These are phyloP conservation scores for Dendrocincla fuliginosa DNA, from an alignment of 2,797 vertebrate species.

Conservation along the genomic window DNA sequence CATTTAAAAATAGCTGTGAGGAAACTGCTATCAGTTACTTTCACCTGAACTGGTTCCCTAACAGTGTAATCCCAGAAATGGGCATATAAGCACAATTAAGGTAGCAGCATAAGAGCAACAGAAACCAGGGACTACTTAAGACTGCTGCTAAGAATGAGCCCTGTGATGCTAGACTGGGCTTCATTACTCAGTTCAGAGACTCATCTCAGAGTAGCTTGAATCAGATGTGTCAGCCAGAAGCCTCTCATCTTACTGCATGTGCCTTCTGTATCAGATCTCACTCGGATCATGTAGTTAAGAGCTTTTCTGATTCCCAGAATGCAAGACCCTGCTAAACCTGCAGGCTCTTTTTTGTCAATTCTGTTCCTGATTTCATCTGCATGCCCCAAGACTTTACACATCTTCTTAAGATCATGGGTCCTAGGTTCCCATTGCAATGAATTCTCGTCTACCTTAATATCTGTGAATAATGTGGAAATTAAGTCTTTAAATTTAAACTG, in stretches of 20 bases:
- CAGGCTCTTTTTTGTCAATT: neutral
- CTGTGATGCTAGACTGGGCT: neutral
- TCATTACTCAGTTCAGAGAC: neutral
- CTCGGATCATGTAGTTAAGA: neutral
- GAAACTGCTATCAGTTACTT: neutral
- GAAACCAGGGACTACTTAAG: neutral
- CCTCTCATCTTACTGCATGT: neutral
- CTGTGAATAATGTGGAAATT: neutral
- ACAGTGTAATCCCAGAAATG: neutral
- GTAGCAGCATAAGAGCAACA: neutral
- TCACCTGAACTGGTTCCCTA: neutral
- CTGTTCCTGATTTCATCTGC: neutral
- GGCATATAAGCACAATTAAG: neutral
- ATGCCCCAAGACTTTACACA: neutral
- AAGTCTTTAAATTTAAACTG: neutral
- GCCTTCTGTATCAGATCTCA: neutral
- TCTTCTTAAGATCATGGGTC: neutral
- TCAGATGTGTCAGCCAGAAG: neutral
- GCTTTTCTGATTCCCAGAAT: neutral
- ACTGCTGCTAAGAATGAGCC: neutral
- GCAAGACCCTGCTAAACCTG: neutral
- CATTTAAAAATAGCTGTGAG: slow-evolving; percentile 10
- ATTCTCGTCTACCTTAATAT: neutral
- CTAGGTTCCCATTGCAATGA: neutral
- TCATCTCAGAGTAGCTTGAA: neutral